Evolutionary conservation across 2,797 vertebrate species (phyloP), one percentile per base, ranked within the genome.

Genomic region (Oryzias dopingdopingensis): DNA sequence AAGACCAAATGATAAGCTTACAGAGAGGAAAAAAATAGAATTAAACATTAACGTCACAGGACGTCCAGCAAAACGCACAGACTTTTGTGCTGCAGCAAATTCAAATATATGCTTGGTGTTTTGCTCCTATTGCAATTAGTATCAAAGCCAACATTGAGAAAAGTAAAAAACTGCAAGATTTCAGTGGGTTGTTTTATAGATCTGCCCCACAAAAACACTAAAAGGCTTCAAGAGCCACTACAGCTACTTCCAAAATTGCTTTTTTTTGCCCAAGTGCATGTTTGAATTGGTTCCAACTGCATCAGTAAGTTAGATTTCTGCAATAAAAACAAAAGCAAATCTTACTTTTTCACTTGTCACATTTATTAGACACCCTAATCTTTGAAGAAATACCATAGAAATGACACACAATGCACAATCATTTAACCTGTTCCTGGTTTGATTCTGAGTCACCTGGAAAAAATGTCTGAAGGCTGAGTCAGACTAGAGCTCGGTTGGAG

Each of bases 381-480:
- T 70, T 64, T 22, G 63, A n/a, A 53, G 40, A 68, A 65, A 67
- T 22, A 51, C 42, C 43, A 62, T 56, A 40, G 22, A 41, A 72
- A 68, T 52, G 0, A 67, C 42, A 17, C 17, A 52, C 24, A 56
- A 57, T 52, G n/a, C 17, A 50, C 24, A 56, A 56, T 49, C 52
- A 13, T 20, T 65, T 46, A 24, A 56, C 46, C 46, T 49, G 56
- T 60, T 47, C 10, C 51, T 37, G 7, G 53, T 37, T 7, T 64
- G 1, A 2, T 70, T 74, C 59, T 60, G 76, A 69, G 66, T 85
- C 66, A 79, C 59, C 74, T 56, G 44, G 62, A 74, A 77, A 76
- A 74, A 77, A 83, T 72, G 59, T 68, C 80, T 80, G 43, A 77
- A 67, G 40, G 56, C 52, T 85, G 74, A 82, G 70, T 77, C 76